Percentiles rank a stretch among this genome's conserved stretches.
Evolutionary conservation across 2,797 vertebrate species (phyloP).

Genomic region (Liasis olivaceus): DNA sequence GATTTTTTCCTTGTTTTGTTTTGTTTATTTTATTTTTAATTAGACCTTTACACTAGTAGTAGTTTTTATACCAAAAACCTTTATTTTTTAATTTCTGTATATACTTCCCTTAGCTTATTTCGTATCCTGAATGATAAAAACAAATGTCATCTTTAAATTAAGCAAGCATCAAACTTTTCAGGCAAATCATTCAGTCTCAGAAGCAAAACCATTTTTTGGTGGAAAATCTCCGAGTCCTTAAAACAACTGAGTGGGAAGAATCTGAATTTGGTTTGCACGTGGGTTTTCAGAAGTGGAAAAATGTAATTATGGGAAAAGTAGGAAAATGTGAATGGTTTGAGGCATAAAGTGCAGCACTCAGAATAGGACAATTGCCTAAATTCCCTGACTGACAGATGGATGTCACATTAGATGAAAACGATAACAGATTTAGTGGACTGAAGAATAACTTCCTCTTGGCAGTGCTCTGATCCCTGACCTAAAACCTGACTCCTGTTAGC

Average conservation of each 20-base stretch:
- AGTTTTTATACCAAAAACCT: slow-evolving; percentile 16
- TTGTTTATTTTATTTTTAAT: neutral
- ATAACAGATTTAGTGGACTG: slow-evolving; percentile 88
- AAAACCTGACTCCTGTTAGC: slow-evolving; percentile 88
- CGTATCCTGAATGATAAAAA: slow-evolving; percentile 42
- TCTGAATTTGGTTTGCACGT: slow-evolving; percentile 66
- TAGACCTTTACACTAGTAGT: neutral
- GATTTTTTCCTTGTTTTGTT: neutral
- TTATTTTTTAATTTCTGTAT: slow-evolving; percentile 52
- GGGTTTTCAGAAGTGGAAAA: slow-evolving; percentile 66
- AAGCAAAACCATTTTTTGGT: slow-evolving; percentile 55
- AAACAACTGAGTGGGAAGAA: slow-evolving; percentile 50
- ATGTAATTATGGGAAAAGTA: slow-evolving; percentile 68
- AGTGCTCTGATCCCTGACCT: slow-evolving; percentile 84
- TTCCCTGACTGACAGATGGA: slow-evolving; percentile 91
- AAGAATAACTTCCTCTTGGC: slow-evolving; percentile 94
- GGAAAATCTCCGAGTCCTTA: slow-evolving; percentile 54
- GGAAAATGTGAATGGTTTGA: slow-evolving; percentile 64
- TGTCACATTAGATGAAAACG: slow-evolving; percentile 92
- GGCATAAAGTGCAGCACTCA: slow-evolving; percentile 69
- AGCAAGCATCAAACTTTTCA: slow-evolving; percentile 53
- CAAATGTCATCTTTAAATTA: slow-evolving; percentile 53
- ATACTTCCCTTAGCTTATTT: slow-evolving; percentile 36
- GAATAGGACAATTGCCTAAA: slow-evolving; percentile 70
- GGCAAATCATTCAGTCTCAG: slow-evolving; percentile 50